Conservation (phyloP, 2,797 vertebrate genomes). For the Silurus lanzhouensis region DNA sequence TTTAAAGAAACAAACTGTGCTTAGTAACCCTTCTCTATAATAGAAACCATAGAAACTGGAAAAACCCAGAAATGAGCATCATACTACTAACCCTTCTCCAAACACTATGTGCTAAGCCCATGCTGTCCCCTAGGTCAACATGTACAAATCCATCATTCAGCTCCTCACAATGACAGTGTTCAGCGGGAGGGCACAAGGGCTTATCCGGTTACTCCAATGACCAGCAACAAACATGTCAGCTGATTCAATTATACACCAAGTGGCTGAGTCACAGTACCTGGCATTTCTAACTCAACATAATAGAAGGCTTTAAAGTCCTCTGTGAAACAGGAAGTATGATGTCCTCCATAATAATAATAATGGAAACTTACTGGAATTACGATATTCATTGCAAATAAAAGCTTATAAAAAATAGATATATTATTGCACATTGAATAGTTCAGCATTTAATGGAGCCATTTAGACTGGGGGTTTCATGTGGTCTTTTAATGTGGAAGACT, state of each 20-base stretch:
- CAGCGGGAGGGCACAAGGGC: background rate
- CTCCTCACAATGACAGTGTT: conserved; percentile 29
- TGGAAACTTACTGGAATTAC: background rate
- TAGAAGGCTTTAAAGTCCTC: background rate
- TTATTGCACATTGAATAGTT: background rate
- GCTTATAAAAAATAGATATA: conserved; percentile 20
- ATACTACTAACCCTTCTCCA: conserved; percentile 9
- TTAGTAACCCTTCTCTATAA: background rate
- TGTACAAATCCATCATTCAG: conserved; percentile 41
- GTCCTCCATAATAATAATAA: background rate
- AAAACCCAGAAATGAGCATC: background rate
- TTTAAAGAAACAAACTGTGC: background rate
- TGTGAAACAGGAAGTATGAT: background rate
- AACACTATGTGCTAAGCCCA: conserved; percentile 2
- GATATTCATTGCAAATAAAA: conserved; percentile 13
- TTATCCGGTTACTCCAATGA: conserved; percentile 40
- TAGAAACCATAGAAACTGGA: background rate
- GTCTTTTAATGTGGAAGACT: background rate
- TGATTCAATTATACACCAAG: conserved; percentile 27
- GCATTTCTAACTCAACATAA: conserved; percentile 21
- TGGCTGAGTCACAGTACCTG: conserved; percentile 29
- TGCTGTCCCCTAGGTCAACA: conserved; percentile 21
- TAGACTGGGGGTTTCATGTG: background rate
- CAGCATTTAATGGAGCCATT: conserved; percentile 1
- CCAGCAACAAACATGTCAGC: conserved; percentile 7